These are phyloP conservation scores for Conger conger DNA, from an alignment of 2,113 vertebrate species.

Conservation along the genomic window DNA sequence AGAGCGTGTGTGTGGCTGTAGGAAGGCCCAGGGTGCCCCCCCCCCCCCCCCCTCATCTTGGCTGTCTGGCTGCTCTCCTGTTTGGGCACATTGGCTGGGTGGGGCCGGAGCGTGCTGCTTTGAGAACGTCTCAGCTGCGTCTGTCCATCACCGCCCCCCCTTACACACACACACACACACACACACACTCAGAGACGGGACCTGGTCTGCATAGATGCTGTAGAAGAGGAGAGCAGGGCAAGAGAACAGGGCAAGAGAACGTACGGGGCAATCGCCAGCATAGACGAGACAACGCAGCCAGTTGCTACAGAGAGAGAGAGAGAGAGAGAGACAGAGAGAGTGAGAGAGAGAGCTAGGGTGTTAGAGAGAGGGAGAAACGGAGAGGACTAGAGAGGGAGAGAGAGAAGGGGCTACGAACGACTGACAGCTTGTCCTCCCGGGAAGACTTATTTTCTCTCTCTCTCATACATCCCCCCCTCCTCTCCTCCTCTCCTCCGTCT, in stretches of 20 bases:
- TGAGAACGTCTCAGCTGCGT: conserved; percentile 49
- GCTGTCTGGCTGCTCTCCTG: not conserved
- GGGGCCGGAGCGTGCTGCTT: conserved; percentile 40
- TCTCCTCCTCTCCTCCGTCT: not conserved
- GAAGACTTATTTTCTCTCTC: conserved; percentile 32
- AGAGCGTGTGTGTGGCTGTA: conserved; percentile 43
- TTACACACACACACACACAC: no score
- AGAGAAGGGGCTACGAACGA: not conserved
- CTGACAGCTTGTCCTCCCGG: not conserved
- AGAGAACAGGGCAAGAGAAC: conserved; percentile 22
- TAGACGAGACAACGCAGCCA: not conserved
- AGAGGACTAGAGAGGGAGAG: not conserved
- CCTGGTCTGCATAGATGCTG: conserved; percentile 29
- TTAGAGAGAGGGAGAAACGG: no score
- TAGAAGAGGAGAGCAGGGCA: not conserved
- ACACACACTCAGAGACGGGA: no score
- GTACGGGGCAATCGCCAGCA: no score
- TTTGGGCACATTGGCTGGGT: conserved; percentile 39
- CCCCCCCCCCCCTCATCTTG: not conserved
- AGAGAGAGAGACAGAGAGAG: no score
- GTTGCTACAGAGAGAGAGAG: not conserved
- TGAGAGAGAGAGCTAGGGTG: no score
- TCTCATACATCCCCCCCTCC: conserved; percentile 20
- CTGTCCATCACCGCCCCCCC: conserved; percentile 56
- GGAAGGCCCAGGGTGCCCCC: conserved; percentile 48